A percentile compares a stretch with the other conserved stretches of the same genome.
Conservation (phyloP, 2,113 vertebrate species). For the Speoplatyrhinus poulsoni region DNA sequence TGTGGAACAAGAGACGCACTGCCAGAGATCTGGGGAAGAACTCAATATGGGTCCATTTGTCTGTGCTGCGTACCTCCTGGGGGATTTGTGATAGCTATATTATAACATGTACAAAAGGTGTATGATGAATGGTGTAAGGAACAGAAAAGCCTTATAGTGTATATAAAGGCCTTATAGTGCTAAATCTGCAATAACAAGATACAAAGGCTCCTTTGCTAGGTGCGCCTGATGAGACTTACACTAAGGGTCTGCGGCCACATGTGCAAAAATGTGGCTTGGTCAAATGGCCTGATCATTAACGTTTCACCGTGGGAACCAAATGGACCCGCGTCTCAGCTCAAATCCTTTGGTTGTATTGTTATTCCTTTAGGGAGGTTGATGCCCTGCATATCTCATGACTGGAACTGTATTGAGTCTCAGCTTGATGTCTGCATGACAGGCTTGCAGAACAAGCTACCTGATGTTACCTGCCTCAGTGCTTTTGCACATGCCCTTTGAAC, state of each 20-base stretch:
- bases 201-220: background rate
- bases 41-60: conserved; percentile 63
- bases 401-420: conserved; percentile 45
- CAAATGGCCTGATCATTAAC: conserved; percentile 29
- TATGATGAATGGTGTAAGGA: conserved; percentile 21
- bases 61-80: conserved; percentile 48
- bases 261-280: conserved; percentile 4
- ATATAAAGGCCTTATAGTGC: background rate
- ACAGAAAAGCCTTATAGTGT: conserved; percentile 10
- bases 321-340: conserved; percentile 3
- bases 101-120: conserved; percentile 1
- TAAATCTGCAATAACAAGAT: background rate
- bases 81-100: conserved; percentile 50
- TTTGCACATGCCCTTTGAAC: conserved; percentile 36
- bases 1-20: conserved; percentile 54
- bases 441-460: conserved; percentile 27
- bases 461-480: conserved; percentile 41
- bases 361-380: conserved; percentile 37
- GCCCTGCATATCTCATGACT: conserved; percentile 29
- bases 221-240: conserved; percentile 3
- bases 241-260: background rate
- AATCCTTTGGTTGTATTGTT: conserved; percentile 35
- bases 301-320: background rate
- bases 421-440: conserved; percentile 20
- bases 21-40: conserved; percentile 57